A percentile compares a stretch with the other conserved stretches of the same genome.
phyloP scores from a whole-genome alignment of 2,888 invertebrate genomes.

The Tolmerus cingulatus region DNA sequence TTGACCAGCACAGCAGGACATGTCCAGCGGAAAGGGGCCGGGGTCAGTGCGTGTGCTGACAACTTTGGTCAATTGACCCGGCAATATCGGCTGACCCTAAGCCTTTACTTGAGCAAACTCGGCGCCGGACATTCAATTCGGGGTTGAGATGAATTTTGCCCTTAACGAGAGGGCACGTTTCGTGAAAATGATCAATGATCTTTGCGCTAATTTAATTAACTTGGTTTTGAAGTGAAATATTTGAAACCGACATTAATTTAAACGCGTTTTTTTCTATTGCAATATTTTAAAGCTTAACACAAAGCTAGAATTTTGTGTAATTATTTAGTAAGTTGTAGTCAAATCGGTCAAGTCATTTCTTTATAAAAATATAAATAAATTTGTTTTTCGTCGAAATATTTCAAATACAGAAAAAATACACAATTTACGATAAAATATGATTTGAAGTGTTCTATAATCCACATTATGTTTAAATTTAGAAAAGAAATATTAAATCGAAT shows the following conservation, averaged over 20 bases:
- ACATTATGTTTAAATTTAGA: too few relatives aligned
- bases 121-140: not conserved
- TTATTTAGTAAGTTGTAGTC: too few relatives aligned
- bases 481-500: too few relatives aligned
- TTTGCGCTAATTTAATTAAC: not conserved
- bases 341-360: too few relatives aligned
- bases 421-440: too few relatives aligned
- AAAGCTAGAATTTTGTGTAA: too few relatives aligned
- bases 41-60: constrained; percentile 48
- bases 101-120: not conserved
- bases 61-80: constrained; percentile 51
- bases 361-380: too few relatives aligned
- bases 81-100: constrained; percentile 47
- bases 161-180: not conserved
- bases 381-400: too few relatives aligned
- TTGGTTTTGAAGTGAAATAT: not conserved
- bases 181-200: not conserved
- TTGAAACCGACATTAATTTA: not conserved
- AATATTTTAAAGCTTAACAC: too few relatives aligned
- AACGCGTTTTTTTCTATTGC: too few relatives aligned
- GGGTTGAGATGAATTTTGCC: not conserved
- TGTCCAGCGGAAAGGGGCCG: constrained; percentile 14
- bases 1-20: constrained; percentile 38
- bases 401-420: too few relatives aligned
- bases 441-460: too few relatives aligned